These are phyloP conservation scores for Melipona bicolor DNA, from an alignment of 2,888 invertebrate species.

Conservation along the genomic window DNA sequence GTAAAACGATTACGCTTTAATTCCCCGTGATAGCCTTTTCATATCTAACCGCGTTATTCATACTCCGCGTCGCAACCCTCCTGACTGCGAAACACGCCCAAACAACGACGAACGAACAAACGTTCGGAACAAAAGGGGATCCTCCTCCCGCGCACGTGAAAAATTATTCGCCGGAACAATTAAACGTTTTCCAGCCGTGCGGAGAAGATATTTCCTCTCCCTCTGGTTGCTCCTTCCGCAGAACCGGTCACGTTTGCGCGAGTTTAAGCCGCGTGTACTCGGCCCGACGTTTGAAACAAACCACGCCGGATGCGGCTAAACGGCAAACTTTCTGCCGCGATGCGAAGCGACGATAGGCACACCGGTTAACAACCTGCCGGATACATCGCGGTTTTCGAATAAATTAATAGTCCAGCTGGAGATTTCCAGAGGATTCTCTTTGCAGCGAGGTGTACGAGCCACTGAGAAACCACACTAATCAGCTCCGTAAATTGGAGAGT, in stretches of 20 bases:
- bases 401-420: neutral
- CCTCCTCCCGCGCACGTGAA: neutral
- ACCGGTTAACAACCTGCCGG: neutral
- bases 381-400: neutral
- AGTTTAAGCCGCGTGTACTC: neutral
- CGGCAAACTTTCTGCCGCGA: neutral
- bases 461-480: too few species aligned
- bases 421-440: neutral
- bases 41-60: conserved; percentile 27
- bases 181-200: conserved; percentile 4
- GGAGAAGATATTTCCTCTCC: conserved; percentile 1
- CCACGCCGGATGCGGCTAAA: neutral
- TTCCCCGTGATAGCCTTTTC: conserved; percentile 28
- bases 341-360: neutral
- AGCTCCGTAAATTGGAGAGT: too few species aligned
- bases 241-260: neutral
- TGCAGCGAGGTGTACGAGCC: too few species aligned
- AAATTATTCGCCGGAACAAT: conserved; percentile 39
- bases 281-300: neutral
- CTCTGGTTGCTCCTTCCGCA: neutral
- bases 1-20: conserved; percentile 42
- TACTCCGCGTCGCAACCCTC: conserved; percentile 4
- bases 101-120: conserved; percentile 1
- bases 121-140: conserved; percentile 4
- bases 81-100: neutral